These are phyloP conservation scores for Pedionomus torquatus DNA, from an alignment of 2,113 vertebrate genomes.

Conservation along the genomic window DNA sequence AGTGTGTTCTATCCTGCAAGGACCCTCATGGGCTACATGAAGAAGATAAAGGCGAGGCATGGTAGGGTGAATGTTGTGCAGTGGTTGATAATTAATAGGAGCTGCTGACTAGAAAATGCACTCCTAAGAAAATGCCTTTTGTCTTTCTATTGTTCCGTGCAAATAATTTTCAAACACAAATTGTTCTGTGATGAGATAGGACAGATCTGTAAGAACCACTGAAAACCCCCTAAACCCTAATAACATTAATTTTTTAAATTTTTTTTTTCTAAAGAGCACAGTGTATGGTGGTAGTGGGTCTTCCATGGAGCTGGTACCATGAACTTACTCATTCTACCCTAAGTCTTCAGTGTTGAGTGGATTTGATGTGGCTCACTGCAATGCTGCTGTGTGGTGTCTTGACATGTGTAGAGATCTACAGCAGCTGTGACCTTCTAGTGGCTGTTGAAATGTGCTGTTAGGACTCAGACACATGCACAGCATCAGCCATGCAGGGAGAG, in stretches of 20 bases:
- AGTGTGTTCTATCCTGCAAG: background rate
- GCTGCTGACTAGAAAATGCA: background rate
- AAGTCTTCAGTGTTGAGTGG: no score
- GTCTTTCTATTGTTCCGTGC: background rate
- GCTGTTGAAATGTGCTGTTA: background rate
- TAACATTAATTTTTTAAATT: background rate
- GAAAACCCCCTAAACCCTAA: background rate
- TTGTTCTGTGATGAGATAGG: background rate
- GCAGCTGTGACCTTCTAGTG: background rate
- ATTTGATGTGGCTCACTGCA: background rate
- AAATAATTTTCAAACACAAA: background rate
- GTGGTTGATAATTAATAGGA: background rate
- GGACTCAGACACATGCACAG: fast-evolving
- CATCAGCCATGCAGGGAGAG: background rate
- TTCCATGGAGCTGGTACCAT: fast-evolving
- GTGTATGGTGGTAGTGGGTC: background rate
- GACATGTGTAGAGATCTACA: background rate
- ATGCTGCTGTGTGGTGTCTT: fast-evolving
- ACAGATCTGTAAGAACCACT: background rate
- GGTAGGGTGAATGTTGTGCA: background rate
- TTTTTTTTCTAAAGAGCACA: background rate
- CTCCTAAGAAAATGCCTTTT: background rate
- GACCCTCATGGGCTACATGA: fast-evolving
- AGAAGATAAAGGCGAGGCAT: background rate
- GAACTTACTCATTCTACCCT: fast-evolving